phyloP scores from a whole-genome alignment of 2,888 invertebrate species.

The Orthosia cruda region DNA sequence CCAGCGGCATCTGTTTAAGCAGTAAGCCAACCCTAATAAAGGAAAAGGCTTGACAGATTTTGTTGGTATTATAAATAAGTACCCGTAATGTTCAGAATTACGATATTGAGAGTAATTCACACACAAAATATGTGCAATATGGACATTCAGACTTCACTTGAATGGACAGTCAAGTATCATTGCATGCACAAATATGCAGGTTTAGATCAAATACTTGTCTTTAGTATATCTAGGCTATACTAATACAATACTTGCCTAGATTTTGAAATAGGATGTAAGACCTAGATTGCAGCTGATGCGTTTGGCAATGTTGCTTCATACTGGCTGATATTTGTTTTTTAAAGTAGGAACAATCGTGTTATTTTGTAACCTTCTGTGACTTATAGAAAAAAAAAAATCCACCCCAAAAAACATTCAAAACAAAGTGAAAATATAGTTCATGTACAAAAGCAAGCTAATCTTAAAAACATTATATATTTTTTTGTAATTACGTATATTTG shows the following conservation, averaged over 20 bases:
- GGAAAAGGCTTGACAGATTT: no score
- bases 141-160: slow-evolving; percentile 6
- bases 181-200: slow-evolving; percentile 30
- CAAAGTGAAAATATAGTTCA: no score
- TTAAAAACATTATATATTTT: no score
- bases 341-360: background rate
- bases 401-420: no score
- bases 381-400: no score
- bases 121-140: background rate
- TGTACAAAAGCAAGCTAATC: no score
- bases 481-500: no score
- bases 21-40: no score
- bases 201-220: slow-evolving; percentile 28
- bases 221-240: slow-evolving; percentile 11
- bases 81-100: background rate
- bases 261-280: slow-evolving; percentile 26
- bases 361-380: no score
- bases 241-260: slow-evolving; percentile 23
- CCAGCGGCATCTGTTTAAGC: no score
- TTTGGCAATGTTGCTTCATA: slow-evolving; percentile 6
- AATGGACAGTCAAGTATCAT: slow-evolving; percentile 26
- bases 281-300: background rate
- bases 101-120: background rate
- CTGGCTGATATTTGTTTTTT: background rate
- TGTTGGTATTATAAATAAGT: no score